Evolutionary conservation across 2,113 vertebrate genomes (phyloP), one percentile per base, ranked within the genome.

Genomic region (Nasalis larvatus): DNA sequence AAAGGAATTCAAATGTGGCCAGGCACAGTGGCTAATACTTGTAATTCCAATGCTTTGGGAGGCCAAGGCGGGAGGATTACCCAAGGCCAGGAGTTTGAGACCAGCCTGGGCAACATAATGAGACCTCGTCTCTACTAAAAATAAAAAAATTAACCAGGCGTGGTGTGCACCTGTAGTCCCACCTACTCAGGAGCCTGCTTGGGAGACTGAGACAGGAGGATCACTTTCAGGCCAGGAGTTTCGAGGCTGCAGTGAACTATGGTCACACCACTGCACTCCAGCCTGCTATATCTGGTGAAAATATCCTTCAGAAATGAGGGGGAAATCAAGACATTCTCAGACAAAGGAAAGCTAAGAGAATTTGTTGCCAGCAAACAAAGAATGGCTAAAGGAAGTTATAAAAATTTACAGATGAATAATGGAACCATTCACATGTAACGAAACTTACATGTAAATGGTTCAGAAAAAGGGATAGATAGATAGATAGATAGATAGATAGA

Each of bases 391-490:
- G 60, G 27, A 30, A 63, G 60, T 32, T 63, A 32, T 63, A 12
- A 32, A 63, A 63, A 32, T 27, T 63, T 63, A 63, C 27, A 30
- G 27, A 63, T 63, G 27, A 63, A 63, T 63, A 63, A 63, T 63
- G 60, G 60, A 63, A 63, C 60, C 60, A 63, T 30, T 63, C 30
- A 30, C 60, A 63, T 63, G 60, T 63, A 82, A 40, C 83, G 68
- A 95, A 95, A 95, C 9, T 76, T 94, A 52, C 18, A 92, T 86
- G 73, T 18, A 69, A 74, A 92, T 74, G 47, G 71, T 52, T 87
- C 90, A 91, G 69, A 84, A 93, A 90, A 78, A 83, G 23, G 49
- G 8, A 60, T 52, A 83, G 14, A 66, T 0, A 45, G 10, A 30
- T 37, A n/a, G 20, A 85, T 32, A 40, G 40, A 40, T 40, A 21